Evolutionary conservation across 2,113 vertebrate genomes (phyloP).

Genomic region (Columba janthina): DNA sequence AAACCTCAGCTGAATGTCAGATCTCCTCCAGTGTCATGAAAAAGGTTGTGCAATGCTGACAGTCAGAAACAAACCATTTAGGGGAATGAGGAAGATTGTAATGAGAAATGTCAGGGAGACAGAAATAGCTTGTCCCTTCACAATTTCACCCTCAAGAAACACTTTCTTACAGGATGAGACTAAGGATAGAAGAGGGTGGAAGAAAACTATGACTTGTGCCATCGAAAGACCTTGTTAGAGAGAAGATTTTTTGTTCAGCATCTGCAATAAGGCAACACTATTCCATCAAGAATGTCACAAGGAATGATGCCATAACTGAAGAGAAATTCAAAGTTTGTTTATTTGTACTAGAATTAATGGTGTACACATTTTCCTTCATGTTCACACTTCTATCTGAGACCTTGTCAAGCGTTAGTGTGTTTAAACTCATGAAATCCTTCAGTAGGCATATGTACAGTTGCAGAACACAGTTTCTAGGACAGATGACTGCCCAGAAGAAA

Average conservation of each 20-base stretch:
- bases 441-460: neutral
- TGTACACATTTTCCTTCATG: neutral
- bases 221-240: neutral
- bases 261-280: neutral
- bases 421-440: neutral
- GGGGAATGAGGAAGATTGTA: neutral
- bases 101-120: slow-evolving; percentile 38
- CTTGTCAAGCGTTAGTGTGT: neutral
- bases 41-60: neutral
- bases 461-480: neutral
- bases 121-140: slow-evolving; percentile 27
- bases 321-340: neutral
- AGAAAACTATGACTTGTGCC: neutral
- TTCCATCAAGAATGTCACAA: neutral
- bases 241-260: neutral
- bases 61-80: slow-evolving; percentile 28
- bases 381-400: neutral
- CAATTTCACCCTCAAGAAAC: neutral
- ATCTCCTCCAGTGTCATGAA: neutral
- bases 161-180: neutral
- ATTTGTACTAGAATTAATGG: neutral
- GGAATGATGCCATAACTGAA: neutral
- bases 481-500: neutral
- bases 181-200: neutral
- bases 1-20: slow-evolving; percentile 33